A percentile compares a stretch with the other conserved stretches of the same genome.
phyloP scores from a whole-genome alignment of 2,888 invertebrate species.

The Blastobasis lacticolella region DNA sequence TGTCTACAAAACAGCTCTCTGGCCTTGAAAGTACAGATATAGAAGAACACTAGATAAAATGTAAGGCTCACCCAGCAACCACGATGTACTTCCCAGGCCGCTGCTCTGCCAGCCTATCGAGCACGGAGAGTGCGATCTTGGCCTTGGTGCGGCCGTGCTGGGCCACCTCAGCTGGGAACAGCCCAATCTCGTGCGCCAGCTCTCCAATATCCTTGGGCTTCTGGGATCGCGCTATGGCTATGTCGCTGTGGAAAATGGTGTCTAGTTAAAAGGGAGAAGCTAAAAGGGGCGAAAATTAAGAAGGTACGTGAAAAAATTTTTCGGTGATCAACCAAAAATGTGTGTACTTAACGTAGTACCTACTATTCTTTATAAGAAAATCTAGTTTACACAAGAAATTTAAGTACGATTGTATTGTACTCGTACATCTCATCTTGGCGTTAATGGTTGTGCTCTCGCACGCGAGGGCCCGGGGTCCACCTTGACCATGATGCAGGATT shows the following conservation, averaged over 20 bases:
- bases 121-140: constrained; percentile 88
- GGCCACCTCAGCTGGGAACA: constrained; percentile 86
- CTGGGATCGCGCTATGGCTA: constrained; percentile 91
- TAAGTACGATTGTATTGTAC: too few relatives aligned
- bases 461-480: too few relatives aligned
- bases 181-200: constrained; percentile 89
- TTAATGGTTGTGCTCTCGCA: too few relatives aligned
- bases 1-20: background rate
- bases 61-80: constrained; percentile 86
- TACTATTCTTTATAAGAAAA: too few relatives aligned
- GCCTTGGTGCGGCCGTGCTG: constrained; percentile 96
- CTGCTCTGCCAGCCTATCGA: constrained; percentile 81
- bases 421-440: too few relatives aligned
- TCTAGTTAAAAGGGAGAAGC: too few relatives aligned
- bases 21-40: background rate
- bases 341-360: too few relatives aligned
- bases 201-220: constrained; percentile 86
- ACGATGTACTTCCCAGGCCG: constrained; percentile 93
- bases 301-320: too few relatives aligned
- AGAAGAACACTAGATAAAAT: background rate
- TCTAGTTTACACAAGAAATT: too few relatives aligned
- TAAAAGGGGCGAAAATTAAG: too few relatives aligned
- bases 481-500: too few relatives aligned
- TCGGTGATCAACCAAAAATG: too few relatives aligned
- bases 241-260: constrained; percentile 77